Evolutionary conservation across 2,113 vertebrate species (phyloP), one percentile per base, ranked within the genome.

Genomic region (Empidonax alnorum): DNA sequence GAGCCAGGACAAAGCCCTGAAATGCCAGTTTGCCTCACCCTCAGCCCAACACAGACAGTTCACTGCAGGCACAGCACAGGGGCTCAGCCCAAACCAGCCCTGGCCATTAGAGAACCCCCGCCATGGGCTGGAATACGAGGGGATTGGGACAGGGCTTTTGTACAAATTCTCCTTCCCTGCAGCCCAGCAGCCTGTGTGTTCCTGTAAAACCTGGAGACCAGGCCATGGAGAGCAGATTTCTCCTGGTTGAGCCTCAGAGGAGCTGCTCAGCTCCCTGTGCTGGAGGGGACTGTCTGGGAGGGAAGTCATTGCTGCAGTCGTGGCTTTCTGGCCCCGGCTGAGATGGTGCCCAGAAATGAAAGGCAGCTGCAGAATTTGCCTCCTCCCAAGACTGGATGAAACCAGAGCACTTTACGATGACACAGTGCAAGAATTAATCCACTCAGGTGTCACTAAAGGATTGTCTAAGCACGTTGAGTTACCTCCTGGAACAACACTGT

Each of bases 311-410:
- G 4, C 42, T 14, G 2, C 5, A 50, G n/a, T 33, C 0, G 2
- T 58, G 73, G 33, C 61, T 61, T 65, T 62, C 58, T 41, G 75
- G 55, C 33, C 27, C 30, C 3, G 0, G 41, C 12, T 25, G 87
- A 87, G 83, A 58, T 39, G 49, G 46, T 76, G 84, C 87, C 83
- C 83, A 90, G 79, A 63, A 93, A 90, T 46, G 88, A 93, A 75
- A 83, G 46, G 88, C 76, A 84, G 91, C 79, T 72, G 61, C 76
- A 93, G 89, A 78, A 95, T 92, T 92, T 35, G 20, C 74, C 86
- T 91, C 86, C 76, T 94, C 55, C 76, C 35, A 37, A 52, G 56
- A 0, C 42, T 18, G 63, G 79, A 30, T 71, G 94, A 62, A 72
- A 65, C 31, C 55, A 41, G 93, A 84, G 55, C 41, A 6, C 42